These are phyloP conservation scores for Anthopleura sola DNA, from an alignment of 64 coral and sea anemone species.

Conservation along the genomic window DNA sequence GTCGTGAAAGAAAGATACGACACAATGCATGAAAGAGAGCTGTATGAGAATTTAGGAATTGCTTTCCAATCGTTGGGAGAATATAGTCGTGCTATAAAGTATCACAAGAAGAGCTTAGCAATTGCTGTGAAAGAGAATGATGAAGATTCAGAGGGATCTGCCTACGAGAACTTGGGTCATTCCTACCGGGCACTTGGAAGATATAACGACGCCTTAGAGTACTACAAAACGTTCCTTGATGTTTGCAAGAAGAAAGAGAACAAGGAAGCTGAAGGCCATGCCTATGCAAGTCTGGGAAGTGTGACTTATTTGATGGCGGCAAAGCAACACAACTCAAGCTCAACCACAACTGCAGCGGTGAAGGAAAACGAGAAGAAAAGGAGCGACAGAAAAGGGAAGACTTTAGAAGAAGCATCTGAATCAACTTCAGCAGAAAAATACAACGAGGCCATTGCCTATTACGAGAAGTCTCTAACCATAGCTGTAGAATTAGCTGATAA, in stretches of 20 bases:
- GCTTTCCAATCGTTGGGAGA: background rate
- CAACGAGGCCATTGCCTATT: background rate
- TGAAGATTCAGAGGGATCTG: background rate
- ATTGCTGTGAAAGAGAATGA: background rate
- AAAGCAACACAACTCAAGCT: too few species aligned
- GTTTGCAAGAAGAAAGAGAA: background rate
- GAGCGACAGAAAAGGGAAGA: too few species aligned
- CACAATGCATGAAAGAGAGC: background rate
- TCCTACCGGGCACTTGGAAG: background rate
- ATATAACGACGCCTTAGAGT: background rate
- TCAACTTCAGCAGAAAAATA: background rate
- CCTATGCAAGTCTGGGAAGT: background rate
- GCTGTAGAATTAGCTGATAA: conserved; percentile 22
- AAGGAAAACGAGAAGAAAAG: too few species aligned
- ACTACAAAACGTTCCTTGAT: background rate
- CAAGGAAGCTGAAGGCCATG: background rate
- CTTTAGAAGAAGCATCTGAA: too few species aligned
- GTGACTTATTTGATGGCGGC: background rate
- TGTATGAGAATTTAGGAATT: background rate
- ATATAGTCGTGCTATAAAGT: background rate
- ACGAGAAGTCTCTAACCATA: conserved; percentile 16
- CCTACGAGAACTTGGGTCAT: background rate
- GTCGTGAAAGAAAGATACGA: background rate
- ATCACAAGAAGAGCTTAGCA: background rate
- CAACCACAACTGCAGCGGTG: too few species aligned